These are phyloP conservation scores for Nomia melanderi DNA, from an alignment of 1,140 invertebrate species.

Conservation along the genomic window DNA sequence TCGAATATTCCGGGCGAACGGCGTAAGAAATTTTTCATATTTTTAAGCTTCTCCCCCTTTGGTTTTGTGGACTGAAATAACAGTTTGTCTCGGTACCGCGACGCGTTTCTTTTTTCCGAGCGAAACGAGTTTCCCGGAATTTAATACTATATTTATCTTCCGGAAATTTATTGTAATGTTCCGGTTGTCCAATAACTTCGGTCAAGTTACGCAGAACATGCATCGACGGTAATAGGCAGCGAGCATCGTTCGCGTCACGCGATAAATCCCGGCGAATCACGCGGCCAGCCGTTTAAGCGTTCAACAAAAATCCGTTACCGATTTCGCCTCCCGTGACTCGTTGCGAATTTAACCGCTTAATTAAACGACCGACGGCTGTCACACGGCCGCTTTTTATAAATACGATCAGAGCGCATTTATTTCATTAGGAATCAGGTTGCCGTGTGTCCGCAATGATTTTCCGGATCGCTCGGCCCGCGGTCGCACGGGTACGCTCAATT, in stretches of 20 bases:
- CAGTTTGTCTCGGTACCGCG: no score
- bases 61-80: no score
- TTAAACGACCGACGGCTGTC: not conserved
- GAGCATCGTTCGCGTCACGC: not conserved
- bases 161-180: not conserved
- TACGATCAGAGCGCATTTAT: not conserved
- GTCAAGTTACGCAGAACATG: not conserved
- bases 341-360: slow-evolving; percentile 26
- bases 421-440: not conserved
- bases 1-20: no score
- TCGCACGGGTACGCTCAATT: not conserved
- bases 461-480: not conserved
- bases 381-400: not conserved
- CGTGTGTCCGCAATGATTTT: slow-evolving; percentile 2
- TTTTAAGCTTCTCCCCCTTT: no score
- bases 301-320: slow-evolving; percentile 12
- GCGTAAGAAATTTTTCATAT: no score
- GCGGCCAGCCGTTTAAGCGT: not conserved
- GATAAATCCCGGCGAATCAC: slow-evolving; percentile 23
- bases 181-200: slow-evolving; percentile 1
- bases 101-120: not conserved
- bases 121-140: not conserved
- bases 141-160: not conserved
- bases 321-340: not conserved
- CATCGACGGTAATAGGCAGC: not conserved